These are phyloP conservation scores for Chydorus sphaericus DNA, from an alignment of 2,888 invertebrate species.

Conservation along the genomic window DNA sequence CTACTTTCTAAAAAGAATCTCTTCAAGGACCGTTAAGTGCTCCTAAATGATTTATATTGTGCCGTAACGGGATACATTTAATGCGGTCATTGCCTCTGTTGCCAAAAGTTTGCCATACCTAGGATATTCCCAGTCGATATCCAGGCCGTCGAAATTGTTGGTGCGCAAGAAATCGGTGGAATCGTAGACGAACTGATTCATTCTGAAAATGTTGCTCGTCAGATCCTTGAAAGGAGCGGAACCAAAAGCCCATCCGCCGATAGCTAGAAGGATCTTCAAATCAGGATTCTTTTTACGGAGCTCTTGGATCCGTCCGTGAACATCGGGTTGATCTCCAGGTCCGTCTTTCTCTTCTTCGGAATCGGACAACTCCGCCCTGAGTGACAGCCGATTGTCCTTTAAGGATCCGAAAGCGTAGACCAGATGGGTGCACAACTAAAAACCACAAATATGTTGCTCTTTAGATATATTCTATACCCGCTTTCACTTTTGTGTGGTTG, in stretches of 20 bases:
- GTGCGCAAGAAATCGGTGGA: constrained; percentile 83
- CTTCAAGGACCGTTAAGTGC: too few species aligned
- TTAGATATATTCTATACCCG: too few species aligned
- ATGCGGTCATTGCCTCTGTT: too few species aligned
- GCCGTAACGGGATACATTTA: too few species aligned
- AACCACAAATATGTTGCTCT: background rate
- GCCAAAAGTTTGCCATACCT: constrained; percentile 31
- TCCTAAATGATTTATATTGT: background rate
- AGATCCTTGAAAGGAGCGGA: constrained; percentile 87
- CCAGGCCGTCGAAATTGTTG: constrained; percentile 80
- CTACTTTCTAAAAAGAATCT: too few species aligned
- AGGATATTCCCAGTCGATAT: constrained; percentile 90
- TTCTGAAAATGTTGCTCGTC: constrained; percentile 76
- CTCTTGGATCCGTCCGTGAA: background rate
- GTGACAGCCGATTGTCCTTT: constrained; percentile 65
- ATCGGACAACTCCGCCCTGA: constrained; percentile 25
- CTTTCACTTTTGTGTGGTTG: too few species aligned
- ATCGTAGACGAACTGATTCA: constrained; percentile 91
- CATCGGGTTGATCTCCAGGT: constrained; percentile 23
- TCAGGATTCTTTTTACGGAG: constrained; percentile 5
- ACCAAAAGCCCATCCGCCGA: constrained; percentile 94
- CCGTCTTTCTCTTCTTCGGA: constrained; percentile 55
- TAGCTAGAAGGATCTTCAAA: constrained; percentile 56
- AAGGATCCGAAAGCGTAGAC: constrained; percentile 89
- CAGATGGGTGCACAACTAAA: constrained; percentile 73